Base-by-base conservation (phyloP, 2,888 invertebrate genomes). In the Oeneis ivallda region DNA sequence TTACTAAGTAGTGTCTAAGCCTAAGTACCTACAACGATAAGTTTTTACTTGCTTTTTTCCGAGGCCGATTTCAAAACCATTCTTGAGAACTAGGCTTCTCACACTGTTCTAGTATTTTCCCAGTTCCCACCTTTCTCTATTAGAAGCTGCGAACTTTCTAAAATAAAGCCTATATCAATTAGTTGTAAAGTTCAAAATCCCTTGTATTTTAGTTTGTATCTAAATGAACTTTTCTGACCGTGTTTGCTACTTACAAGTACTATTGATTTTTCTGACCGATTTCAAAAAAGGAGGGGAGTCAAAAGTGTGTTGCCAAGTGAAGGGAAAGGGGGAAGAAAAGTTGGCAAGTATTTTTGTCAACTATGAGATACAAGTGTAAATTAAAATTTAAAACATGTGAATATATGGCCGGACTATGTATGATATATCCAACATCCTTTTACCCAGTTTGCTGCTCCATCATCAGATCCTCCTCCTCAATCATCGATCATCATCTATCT, bases 111-210 rank as follows among this genome's bases (percentile, higher is more conserved):
- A 64, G 67, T 10, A 49, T 65, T 77, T 82, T 81, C 80, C 79
- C 80, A 76, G 19, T 49, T 49, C 49, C 49, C 49, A 50, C 49
- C 81, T 82, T 81, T 82, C 81, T 79, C 80, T 74, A 66, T 67
- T 57, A 43, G 32, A 13, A 43, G 0, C 17, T 15, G 9, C 11
- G 11, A 34, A 8, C 17, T 17, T 47, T 47, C 8, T 4, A 57
- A 56, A 50, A 10, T 39, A 8, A 39, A 49, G 32, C 63, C 26
- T 57, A 63, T 26, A 34, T 2, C 0, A 1, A 8, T n/a, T 3
- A 1, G 1, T 13, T 8, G 8, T 62, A 57, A 8, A 49, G 63
- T 47, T 41, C 1, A 63, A 34, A 15, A 8, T 62, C 9, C 8
- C n/a, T n/a, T 34, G n/a, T n/a, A 32, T 32, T 52, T 52, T 11